Evolutionary conservation across 2,797 vertebrate species (phyloP).

Genomic region (Perodicticus potto): DNA sequence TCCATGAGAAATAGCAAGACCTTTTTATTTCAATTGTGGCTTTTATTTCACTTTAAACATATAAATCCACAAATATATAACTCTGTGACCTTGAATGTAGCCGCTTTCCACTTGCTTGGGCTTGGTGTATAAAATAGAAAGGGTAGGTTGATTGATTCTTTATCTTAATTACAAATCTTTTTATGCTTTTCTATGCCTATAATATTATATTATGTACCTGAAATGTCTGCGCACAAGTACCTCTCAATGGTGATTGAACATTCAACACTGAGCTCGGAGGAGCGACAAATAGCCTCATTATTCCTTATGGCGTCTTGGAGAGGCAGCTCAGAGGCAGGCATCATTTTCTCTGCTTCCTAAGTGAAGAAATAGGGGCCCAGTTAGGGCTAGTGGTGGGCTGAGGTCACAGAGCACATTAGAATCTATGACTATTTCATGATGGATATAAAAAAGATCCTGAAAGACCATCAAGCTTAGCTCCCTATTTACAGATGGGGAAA

Average conservation of each 20-base stretch:
- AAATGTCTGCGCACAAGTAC: constrained; percentile 63
- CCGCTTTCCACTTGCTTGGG: constrained; percentile 59
- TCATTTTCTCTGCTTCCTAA: constrained; percentile 53
- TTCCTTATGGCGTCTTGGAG: constrained; percentile 63
- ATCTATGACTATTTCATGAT: not conserved
- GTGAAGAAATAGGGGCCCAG: not conserved
- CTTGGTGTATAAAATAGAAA: constrained; percentile 66
- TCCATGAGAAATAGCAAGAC: not conserved
- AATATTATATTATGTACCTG: constrained; percentile 71
- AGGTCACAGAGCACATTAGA: not conserved
- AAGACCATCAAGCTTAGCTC: not conserved
- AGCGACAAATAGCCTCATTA: constrained; percentile 70
- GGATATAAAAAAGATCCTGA: not conserved
- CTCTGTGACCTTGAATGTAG: constrained; percentile 59
- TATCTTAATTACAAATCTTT: constrained; percentile 80
- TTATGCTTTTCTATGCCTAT: constrained; percentile 73
- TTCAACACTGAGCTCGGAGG: constrained; percentile 26
- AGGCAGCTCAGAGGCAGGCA: constrained; percentile 47
- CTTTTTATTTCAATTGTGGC: constrained; percentile 16
- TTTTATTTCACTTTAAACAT: constrained; percentile 60
- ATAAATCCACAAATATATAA: constrained; percentile 51
- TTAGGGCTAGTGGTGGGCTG: not conserved
- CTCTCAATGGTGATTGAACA: constrained; percentile 76
- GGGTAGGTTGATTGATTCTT: constrained; percentile 69
- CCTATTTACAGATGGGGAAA: not conserved